Evolutionary conservation across 2,888 invertebrate genomes (phyloP).

Genomic region (Lutraria lutraria): DNA sequence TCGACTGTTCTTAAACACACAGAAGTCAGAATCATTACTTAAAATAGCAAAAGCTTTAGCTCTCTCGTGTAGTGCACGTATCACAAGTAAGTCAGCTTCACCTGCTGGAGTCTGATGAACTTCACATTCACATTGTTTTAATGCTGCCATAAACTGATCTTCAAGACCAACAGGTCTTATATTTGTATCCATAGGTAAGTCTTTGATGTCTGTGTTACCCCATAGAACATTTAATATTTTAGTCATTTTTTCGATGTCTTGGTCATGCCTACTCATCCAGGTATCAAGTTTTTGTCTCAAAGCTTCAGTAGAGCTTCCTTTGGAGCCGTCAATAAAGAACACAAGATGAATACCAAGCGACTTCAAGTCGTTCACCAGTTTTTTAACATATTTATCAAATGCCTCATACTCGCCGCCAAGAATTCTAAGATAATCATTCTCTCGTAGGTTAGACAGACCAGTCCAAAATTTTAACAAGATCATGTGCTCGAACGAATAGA

Average conservation of each 20-base stretch:
- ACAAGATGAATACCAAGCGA: constrained; percentile 80
- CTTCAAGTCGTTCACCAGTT: constrained; percentile 80
- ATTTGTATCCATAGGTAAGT: constrained; percentile 69
- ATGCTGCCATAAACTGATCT: constrained; percentile 76
- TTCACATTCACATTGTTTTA: constrained; percentile 80
- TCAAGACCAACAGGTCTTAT: constrained; percentile 84
- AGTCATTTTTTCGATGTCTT: constrained; percentile 77
- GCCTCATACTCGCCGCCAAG: constrained; percentile 83
- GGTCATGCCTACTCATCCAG: constrained; percentile 79
- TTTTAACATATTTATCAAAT: constrained; percentile 77
- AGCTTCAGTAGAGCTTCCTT: constrained; percentile 78
- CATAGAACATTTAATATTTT: constrained; percentile 77
- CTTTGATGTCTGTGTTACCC: constrained; percentile 69
- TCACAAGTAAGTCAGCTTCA: constrained; percentile 83
- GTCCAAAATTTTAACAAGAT: constrained; percentile 79
- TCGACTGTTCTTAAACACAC: constrained; percentile 80
- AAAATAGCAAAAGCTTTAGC: constrained; percentile 82
- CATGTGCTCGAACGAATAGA: constrained; percentile 81
- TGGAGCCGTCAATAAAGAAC: constrained; percentile 83
- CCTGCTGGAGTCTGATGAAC: constrained; percentile 78
- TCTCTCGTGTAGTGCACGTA: constrained; percentile 77
- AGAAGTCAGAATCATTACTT: constrained; percentile 85
- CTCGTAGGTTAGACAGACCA: constrained; percentile 67
- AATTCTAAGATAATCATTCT: constrained; percentile 80
- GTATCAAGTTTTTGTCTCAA: constrained; percentile 81